Conservation (phyloP, 2,797 vertebrate species). For the Potorous gilbertii region DNA sequence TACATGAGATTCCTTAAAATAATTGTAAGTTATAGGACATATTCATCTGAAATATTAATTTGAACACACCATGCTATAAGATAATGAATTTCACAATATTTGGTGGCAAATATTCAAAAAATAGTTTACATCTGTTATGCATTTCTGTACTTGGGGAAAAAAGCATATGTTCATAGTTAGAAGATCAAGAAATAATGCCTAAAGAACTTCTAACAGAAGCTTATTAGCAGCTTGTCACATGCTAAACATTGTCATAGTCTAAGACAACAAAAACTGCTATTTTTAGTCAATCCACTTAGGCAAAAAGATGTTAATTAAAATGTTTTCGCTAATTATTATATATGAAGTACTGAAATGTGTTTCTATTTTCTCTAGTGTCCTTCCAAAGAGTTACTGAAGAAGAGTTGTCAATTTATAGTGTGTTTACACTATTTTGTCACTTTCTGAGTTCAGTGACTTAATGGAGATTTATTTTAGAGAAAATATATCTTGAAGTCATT, state of each 20-base stretch:
- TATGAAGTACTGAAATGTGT: background rate
- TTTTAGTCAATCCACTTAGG: background rate
- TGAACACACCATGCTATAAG: background rate
- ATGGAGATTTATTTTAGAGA: background rate
- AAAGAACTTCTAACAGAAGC: background rate
- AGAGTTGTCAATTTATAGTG: background rate
- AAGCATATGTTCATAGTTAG: background rate
- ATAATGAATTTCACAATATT: constrained; percentile 2
- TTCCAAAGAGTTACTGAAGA: background rate
- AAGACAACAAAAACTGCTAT: background rate
- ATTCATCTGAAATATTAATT: background rate
- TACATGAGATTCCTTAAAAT: background rate
- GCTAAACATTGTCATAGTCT: background rate
- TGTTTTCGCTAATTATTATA: background rate
- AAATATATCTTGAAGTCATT: background rate
- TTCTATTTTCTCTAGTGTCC: background rate
- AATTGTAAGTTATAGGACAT: background rate
- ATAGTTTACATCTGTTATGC: background rate
- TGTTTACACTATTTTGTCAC: background rate
- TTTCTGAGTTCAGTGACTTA: background rate
- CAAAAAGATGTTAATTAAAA: background rate
- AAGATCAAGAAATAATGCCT: background rate
- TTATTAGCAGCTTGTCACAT: background rate
- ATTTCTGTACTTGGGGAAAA: background rate
- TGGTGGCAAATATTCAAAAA: constrained; percentile 1